Conservation (phyloP, 2,113 vertebrate species). For the Pelusios castaneus region DNA sequence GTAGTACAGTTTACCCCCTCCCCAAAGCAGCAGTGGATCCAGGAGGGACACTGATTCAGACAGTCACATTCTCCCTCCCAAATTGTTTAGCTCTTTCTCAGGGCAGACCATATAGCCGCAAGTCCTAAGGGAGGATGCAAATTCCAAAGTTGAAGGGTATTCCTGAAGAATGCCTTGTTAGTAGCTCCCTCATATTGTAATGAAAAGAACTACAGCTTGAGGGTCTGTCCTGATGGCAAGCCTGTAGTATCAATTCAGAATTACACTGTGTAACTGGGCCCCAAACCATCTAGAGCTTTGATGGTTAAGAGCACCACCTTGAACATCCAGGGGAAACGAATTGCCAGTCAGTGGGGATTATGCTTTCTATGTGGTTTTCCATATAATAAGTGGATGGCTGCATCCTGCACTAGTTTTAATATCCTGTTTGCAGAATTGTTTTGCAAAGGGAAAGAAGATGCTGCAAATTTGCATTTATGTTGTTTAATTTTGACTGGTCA, state of each 20-base stretch:
- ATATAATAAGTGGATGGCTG: neutral
- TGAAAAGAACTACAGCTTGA: neutral
- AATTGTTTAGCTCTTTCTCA: neutral
- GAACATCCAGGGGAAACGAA: neutral
- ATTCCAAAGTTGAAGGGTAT: neutral
- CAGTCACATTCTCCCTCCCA: neutral
- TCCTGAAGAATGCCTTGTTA: neutral
- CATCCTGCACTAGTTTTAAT: neutral
- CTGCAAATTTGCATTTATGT: neutral
- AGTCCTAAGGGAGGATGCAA: neutral
- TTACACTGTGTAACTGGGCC: neutral
- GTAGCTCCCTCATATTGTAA: neutral
- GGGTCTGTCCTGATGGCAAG: neutral
- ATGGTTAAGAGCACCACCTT: neutral
- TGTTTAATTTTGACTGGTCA: neutral
- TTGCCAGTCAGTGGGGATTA: neutral
- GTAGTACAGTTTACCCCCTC: neutral
- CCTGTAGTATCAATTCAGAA: neutral
- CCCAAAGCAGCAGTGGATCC: neutral
- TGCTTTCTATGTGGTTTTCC: neutral
- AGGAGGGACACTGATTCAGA: neutral
- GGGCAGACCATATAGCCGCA: neutral
- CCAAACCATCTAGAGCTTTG: neutral
- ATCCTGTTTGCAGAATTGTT: neutral
- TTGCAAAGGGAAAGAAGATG: neutral